A percentile compares a stretch with the other conserved stretches of the same genome.
Evolutionary conservation across 2,113 vertebrate genomes (phyloP).

Genomic region (Mystacornis crossleyi): DNA sequence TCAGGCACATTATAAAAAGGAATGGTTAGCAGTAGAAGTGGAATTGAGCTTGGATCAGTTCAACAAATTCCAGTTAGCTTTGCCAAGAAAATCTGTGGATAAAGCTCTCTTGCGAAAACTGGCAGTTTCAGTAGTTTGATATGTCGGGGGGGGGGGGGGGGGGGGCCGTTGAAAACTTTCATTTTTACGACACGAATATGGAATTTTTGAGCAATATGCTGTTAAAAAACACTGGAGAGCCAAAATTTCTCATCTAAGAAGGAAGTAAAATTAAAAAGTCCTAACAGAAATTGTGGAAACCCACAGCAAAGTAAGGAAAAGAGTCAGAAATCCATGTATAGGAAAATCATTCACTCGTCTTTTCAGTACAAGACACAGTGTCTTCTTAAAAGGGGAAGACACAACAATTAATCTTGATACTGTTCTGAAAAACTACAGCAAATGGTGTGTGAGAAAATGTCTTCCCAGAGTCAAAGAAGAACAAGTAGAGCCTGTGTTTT

Average conservation of each 20-base stretch:
- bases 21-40: neutral
- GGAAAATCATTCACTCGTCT: neutral
- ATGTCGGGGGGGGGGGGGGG: fast-evolving
- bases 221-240: neutral
- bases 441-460: neutral
- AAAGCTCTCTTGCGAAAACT: neutral
- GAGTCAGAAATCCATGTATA: neutral
- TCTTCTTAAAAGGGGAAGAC: neutral
- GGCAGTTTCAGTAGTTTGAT: neutral
- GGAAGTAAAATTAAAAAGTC: neutral
- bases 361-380: neutral
- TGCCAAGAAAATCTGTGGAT: neutral
- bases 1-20: neutral
- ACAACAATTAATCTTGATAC: neutral
- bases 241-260: neutral
- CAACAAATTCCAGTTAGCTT: neutral
- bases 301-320: neutral
- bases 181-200: neutral
- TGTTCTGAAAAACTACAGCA: neutral
- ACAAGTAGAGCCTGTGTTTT: neutral
- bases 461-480: neutral
- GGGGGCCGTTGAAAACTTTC: neutral
- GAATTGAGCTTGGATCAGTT: neutral
- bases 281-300: neutral
- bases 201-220: neutral